Percentiles rank a stretch among this genome's conserved stretches.
Evolutionary conservation across 1,140 invertebrate species (phyloP).

Genomic region (Trichogramma pretiosum): DNA sequence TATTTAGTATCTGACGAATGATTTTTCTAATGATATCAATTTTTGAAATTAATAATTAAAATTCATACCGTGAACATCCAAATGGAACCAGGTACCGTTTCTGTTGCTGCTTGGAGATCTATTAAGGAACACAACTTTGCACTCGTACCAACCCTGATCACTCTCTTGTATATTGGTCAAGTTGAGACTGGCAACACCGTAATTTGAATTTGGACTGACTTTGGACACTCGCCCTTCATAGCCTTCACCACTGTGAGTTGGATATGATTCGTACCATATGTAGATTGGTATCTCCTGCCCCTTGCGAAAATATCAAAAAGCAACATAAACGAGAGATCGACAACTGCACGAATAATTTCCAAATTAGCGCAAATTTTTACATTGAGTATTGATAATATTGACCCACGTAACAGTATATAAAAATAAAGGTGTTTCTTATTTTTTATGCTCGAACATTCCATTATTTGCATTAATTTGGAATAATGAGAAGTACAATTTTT

Average conservation of each 20-base stretch:
- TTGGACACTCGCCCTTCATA: conserved; percentile 85
- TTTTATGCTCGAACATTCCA: too few relatives aligned
- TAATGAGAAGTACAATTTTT: too few relatives aligned
- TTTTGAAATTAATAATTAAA: background rate
- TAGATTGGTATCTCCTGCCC: conserved; percentile 89
- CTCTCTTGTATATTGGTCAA: conserved; percentile 83
- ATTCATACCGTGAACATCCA: conserved; percentile 77
- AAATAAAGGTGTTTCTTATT: too few relatives aligned
- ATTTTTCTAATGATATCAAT: too few relatives aligned
- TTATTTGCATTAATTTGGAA: too few relatives aligned
- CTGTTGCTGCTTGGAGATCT: conserved; percentile 79
- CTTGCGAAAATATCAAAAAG: conserved; percentile 51
- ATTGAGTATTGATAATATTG: too few relatives aligned
- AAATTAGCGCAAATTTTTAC: conserved; percentile 5
- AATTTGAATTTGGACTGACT: conserved; percentile 75
- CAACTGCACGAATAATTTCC: background rate
- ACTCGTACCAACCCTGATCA: conserved; percentile 96
- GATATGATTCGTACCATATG: conserved; percentile 96
- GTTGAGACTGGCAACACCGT: conserved; percentile 85
- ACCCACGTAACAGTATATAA: too few relatives aligned
- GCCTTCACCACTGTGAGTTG: conserved; percentile 84
- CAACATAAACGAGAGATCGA: conserved; percentile 38
- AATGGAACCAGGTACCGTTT: conserved; percentile 93
- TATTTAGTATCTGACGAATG: too few relatives aligned
- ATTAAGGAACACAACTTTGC: conserved; percentile 92